Conservation (phyloP, 2,113 vertebrate genomes). For the western clawed frog (Xenopus tropicalis) region UCB_Xtro_10.0 CM004446.2:147255501-147256000, state of each 20-base stretch:
- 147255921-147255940: no score
- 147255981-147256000: no score
- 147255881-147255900: no score
- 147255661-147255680: background rate
- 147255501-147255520: slow-evolving; percentile 64
- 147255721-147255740: slow-evolving; percentile 4
- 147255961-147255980: no score
- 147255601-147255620: slow-evolving; percentile 58
- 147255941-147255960: no score
- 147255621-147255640: slow-evolving; percentile 48
- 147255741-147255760: slow-evolving; percentile 32
- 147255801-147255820: no score
- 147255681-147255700: slow-evolving; percentile 1
- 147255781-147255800: background rate
- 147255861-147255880: no score
- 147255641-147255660: slow-evolving; percentile 44
- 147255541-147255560: slow-evolving; percentile 65
- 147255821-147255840: no score
- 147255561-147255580: slow-evolving; percentile 57
- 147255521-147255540: slow-evolving; percentile 77
- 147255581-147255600: slow-evolving; percentile 57
- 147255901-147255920: no score
- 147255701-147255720: background rate
- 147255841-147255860: no score
- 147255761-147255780: background rate